A percentile compares a stretch with the other conserved stretches of the same genome.
Conservation (phyloP, 2,113 vertebrate species). For the Diadophis punctatus region DNA sequence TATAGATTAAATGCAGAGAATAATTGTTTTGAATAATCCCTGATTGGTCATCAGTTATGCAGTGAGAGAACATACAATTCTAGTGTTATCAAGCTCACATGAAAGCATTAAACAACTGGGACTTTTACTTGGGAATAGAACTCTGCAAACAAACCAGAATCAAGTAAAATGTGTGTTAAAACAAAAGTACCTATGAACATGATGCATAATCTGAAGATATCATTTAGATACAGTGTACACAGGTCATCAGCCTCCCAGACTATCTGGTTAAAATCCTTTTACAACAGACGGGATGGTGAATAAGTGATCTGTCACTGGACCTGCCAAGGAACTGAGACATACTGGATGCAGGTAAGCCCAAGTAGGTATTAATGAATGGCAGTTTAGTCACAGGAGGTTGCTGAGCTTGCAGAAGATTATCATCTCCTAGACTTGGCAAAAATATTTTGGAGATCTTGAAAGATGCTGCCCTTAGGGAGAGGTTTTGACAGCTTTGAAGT, state of each 20-base stretch:
- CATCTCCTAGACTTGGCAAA: slow-evolving; percentile 48
- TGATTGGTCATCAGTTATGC: background rate
- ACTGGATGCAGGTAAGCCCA: slow-evolving; percentile 34
- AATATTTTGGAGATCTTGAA: slow-evolving; percentile 45
- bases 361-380: slow-evolving; percentile 51
- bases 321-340: background rate
- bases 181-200: background rate
- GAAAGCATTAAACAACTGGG: background rate
- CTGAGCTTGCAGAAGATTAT: slow-evolving; percentile 46
- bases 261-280: background rate
- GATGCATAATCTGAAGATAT: background rate
- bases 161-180: background rate
- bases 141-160: background rate
- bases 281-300: background rate
- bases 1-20: background rate
- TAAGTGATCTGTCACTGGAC: background rate
- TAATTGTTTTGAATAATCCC: background rate
- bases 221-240: background rate
- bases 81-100: background rate
- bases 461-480: slow-evolving; percentile 46
- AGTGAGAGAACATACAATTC: background rate
- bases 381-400: slow-evolving; percentile 32
- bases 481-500: slow-evolving; percentile 63
- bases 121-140: background rate
- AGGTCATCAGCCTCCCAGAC: background rate